Base-by-base conservation (phyloP, 2,888 invertebrate species). In the Eristalis arbustorum region DNA sequence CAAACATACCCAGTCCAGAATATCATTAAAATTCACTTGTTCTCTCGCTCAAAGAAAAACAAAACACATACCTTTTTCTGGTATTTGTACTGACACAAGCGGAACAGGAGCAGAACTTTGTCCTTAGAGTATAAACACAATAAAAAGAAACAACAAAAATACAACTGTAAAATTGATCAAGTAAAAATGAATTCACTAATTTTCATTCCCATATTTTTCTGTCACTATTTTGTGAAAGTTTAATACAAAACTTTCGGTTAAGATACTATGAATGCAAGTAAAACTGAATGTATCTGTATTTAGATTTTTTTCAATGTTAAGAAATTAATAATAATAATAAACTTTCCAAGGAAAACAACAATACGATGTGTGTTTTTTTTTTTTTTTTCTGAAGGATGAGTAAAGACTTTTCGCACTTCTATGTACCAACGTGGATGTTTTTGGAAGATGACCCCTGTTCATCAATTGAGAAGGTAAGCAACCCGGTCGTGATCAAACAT, bases 231-330 rank as follows among this genome's bases (percentile, higher is more conserved):
- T 66, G 49, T 59, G 59, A 56, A 57, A 56, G 71, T 72, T 63
- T 63, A 14, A 40, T 40, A 62, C 11, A 10, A n/a, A 84, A 64
- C 66, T 73, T 77, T 73, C 63, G 73, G 64, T 42, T 81, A 73
- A 69, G 73, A 57, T 74, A 87, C 71, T 62, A 75, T 78, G 63
- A 87, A 78, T 73, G 78, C 40, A 79, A 83, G 67, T 75, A 78
- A 75, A 78, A 78, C 37, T 34, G 66, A 85, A 79, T 87, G 83
- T 87, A 82, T 87, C 75, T 87, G 87, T 87, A 82, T 82, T 87
- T 71, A 87, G 78, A 83, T 75, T 59, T 85, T 82, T 84, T 87
- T 82, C 78, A 71, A 87, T 79, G 83, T 87, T 87, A 87, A 87
- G 78, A 49, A 74, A 74, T 74, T 59, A 81, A 59, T 68, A 79